These are phyloP conservation scores for Huso huso DNA, from an alignment of 2,797 vertebrate species.

Conservation along the genomic window DNA sequence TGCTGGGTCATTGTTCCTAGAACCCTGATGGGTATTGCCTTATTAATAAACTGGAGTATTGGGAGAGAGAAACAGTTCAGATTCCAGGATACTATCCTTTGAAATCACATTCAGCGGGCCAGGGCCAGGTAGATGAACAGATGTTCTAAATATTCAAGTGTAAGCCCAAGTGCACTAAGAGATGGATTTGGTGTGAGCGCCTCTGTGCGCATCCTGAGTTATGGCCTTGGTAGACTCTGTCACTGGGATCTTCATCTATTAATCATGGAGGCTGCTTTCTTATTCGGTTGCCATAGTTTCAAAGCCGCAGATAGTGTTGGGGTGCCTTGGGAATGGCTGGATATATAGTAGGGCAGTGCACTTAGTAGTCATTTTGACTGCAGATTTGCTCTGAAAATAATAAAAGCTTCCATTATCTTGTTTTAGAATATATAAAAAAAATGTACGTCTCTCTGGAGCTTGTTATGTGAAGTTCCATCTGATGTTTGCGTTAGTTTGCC, in stretches of 20 bases:
- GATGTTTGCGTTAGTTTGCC: conserved; percentile 28
- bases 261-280: conserved; percentile 97
- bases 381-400: conserved; percentile 44
- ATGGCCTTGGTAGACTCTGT: conserved; percentile 73
- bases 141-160: too few species aligned
- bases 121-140: too few species aligned
- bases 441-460: conserved; percentile 54
- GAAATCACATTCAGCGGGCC: too few species aligned
- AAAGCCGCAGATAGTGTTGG: conserved; percentile 86
- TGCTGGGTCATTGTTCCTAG: too few species aligned
- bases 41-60: background rate
- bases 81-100: too few species aligned
- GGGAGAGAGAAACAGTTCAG: too few species aligned
- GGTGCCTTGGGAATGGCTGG: conserved; percentile 79
- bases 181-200: conserved; percentile 46
- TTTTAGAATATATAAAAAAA: conserved; percentile 29
- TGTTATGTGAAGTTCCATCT: conserved; percentile 54
- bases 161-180: too few species aligned
- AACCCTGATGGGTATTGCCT: background rate
- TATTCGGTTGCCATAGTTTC: conserved; percentile 99
- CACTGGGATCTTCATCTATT: conserved; percentile 95
- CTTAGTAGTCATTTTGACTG: conserved; percentile 57
- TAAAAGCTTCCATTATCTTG: conserved; percentile 44
- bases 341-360: conserved; percentile 57
- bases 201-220: conserved; percentile 56